Conservation (phyloP, 1,140 invertebrate genomes). For the Micrasema longulum region DNA sequence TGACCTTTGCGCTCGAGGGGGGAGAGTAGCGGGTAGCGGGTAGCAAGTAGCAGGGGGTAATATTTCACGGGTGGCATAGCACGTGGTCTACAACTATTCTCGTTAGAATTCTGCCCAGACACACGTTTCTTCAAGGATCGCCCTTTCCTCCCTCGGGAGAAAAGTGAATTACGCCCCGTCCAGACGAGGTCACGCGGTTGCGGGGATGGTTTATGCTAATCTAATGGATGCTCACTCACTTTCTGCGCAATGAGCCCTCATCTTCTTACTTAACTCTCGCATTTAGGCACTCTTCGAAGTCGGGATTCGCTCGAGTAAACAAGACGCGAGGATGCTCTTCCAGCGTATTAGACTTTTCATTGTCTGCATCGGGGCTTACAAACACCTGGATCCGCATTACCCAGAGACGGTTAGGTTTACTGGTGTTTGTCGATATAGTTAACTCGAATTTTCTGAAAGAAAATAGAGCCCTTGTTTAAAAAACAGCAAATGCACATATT, state of each 20-base stretch:
- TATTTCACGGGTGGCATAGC: slow-evolving; percentile 23
- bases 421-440: too few relatives aligned
- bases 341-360: not conserved
- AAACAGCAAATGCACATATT: too few relatives aligned
- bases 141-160: not conserved
- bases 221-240: slow-evolving; percentile 7
- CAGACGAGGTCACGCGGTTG: slow-evolving; percentile 6
- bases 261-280: not conserved
- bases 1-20: slow-evolving; percentile 6
- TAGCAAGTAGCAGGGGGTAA: not conserved
- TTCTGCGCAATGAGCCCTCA: slow-evolving; percentile 12
- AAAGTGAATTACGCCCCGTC: not conserved
- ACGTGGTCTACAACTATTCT: slow-evolving; percentile 15
- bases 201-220: slow-evolving; percentile 2
- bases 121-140: not conserved
- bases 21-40: not conserved
- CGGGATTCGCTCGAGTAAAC: slow-evolving; percentile 13
- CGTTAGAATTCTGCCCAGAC: slow-evolving; percentile 27
- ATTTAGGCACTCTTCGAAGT: not conserved
- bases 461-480: too few relatives aligned
- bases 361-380: too few relatives aligned
- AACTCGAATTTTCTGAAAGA: too few relatives aligned
- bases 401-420: too few relatives aligned
- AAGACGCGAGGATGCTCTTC: slow-evolving; percentile 4
- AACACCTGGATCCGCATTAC: too few relatives aligned